phyloP scores from a whole-genome alignment of 37 sponge, comb jelly and placozoan species.

The Tethya wilhelma region DNA sequence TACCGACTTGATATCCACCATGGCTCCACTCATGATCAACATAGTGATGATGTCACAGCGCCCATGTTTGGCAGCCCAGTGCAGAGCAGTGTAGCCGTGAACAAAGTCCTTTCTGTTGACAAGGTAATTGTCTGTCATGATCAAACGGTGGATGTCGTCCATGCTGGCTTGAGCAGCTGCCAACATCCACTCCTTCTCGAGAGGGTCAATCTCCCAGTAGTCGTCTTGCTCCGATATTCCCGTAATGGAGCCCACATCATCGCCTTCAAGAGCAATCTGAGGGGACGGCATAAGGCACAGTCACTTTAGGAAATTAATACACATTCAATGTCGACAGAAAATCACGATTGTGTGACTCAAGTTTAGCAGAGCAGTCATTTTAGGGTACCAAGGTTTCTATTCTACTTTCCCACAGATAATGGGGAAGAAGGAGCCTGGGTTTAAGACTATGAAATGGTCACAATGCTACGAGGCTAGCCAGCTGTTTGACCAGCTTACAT shows the following conservation, averaged over 20 bases:
- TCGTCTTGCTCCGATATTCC: slow-evolving; percentile 8
- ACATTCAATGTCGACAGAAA: too few species aligned
- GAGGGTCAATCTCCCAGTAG: slow-evolving; percentile 56
- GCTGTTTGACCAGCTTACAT: slow-evolving; percentile 31
- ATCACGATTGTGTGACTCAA: too few species aligned
- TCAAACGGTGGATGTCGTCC: slow-evolving; percentile 40
- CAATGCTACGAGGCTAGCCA: too few species aligned
- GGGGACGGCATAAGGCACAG: neutral
- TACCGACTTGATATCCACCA: slow-evolving; percentile 70
- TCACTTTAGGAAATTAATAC: too few species aligned
- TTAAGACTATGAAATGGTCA: too few species aligned
- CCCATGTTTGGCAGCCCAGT: slow-evolving; percentile 87
- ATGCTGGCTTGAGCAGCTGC: slow-evolving; percentile 33
- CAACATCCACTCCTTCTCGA: slow-evolving; percentile 81
- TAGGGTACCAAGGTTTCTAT: too few species aligned
- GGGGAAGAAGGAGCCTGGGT: too few species aligned
- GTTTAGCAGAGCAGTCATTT: too few species aligned
- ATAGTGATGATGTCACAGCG: slow-evolving; percentile 60
- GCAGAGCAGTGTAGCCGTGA: slow-evolving; percentile 74
- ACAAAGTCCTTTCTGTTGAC: slow-evolving; percentile 69
- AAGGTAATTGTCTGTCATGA: slow-evolving; percentile 47
- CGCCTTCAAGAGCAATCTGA: neutral
- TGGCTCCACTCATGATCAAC: slow-evolving; percentile 68
- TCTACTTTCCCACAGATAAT: too few species aligned
- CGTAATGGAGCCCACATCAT: slow-evolving; percentile 4